Evolutionary conservation across 2,113 vertebrate species (phyloP), one percentile per base, ranked within the genome.

Genomic region (Aramus guarauna): DNA sequence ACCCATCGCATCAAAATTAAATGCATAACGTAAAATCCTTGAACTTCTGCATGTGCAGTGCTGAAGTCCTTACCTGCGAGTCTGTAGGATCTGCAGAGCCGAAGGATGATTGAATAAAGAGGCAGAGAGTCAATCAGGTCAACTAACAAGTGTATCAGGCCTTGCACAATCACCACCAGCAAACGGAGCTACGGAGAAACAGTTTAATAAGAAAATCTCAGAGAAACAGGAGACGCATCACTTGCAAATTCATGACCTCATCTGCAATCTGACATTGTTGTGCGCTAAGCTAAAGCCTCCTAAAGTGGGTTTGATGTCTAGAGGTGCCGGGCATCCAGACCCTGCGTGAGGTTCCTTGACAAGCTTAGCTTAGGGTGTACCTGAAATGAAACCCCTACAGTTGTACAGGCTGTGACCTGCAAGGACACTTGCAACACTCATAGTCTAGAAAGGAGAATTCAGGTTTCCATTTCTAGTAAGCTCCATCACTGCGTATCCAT

Each of bases 91-190:
- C 98, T 98, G 94, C 98, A 99, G 90, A 99, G 58, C 8, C 99
- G 98, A 26, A 99, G 98, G 45, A 98, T 94, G 15, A 99, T n/a
- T 1, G 99, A 98, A 32, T 99, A 99, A 77, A 99, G 97, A 1
- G 99, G 99, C 95, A 99, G 98, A 15, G 99, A 99, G 98, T 99
- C 99, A 87, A 99, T 97, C 66, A 99, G 97, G 92, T 99, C 98
- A 81, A 99, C 98, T 0, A 98, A 98, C 94, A 99, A 98, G 88
- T 99, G 99, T 76, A 99, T 98, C 78, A 99, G 79, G 47, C 99
- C 99, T 95, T 99, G 99, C 86, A 99, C 98, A 24, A 99, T 55
- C 87, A 99, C 98, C 96, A 99, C 99, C 97, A 99, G 98, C 90
- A 99, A 98, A 58, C 99, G 99, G 79, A 99, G 98, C 99, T 99